phyloP scores from a whole-genome alignment of 2,113 vertebrate genomes.

The Fukomys damarensis region DNA sequence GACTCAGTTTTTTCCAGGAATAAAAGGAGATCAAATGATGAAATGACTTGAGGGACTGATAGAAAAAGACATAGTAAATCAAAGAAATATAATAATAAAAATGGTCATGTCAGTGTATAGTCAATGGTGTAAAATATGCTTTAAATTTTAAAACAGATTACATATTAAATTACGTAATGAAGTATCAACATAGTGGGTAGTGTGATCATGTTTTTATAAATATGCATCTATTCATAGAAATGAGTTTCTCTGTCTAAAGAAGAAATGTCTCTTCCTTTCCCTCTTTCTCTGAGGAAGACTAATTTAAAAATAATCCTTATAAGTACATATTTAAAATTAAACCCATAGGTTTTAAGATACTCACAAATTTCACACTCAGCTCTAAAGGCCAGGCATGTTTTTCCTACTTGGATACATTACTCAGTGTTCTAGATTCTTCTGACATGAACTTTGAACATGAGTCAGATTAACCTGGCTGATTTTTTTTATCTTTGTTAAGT shows the following conservation, averaged over 20 bases:
- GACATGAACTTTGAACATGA: neutral
- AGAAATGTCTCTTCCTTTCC: neutral
- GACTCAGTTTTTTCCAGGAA: neutral
- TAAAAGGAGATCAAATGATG: neutral
- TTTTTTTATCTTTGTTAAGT: too few species aligned
- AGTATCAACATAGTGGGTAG: neutral
- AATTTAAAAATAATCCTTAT: neutral
- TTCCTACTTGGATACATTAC: neutral
- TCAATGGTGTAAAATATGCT: neutral
- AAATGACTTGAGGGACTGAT: neutral
- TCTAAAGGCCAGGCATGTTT: neutral
- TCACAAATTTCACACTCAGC: neutral
- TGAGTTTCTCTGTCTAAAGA: neutral
- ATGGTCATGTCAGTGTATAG: neutral
- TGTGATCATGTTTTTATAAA: neutral
- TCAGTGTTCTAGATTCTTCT: neutral
- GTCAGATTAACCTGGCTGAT: neutral
- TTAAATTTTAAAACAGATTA: neutral
- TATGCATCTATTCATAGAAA: neutral
- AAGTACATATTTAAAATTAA: constrained; percentile 18
- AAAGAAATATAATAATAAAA: neutral
- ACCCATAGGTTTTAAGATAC: neutral
- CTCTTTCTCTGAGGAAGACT: neutral
- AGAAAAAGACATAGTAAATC: neutral
- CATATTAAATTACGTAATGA: neutral